Base-by-base conservation (phyloP, 2,888 invertebrate species). In the Osmoderma eremita region DNA sequence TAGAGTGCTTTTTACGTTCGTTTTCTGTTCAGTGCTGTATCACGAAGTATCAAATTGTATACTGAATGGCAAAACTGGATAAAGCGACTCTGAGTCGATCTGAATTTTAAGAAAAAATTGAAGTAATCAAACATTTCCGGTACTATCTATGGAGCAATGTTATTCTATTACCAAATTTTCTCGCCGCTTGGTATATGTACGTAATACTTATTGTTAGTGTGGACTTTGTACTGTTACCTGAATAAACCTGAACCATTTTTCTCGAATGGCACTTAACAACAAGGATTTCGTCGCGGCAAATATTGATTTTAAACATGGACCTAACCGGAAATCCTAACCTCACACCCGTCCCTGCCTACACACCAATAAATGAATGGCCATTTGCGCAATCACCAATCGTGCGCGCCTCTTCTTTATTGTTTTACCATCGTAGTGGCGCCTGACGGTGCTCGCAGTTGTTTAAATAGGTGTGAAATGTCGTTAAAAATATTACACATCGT, bases 381-480 rank as follows among this genome's bases (percentile, higher is more conserved):
- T 41, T 61, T 61, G 30, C 58, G 58, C 17, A 61, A 61, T 45
- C 30, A n/a, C 45, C 45, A 17, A 45, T 45, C 24, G 58, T 42
- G n/a, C 15, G 12, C 15, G 22, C 24, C n/a, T 17, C 18, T 45
- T 3, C 24, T 45, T 45, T 61, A 65, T 65, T 65, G 56, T 48
- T 65, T 65, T 65, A 65, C 58, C 58, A 39, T 58, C 39, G 20
- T 50, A 39, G 56, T 65, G 65, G 65, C 65, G 65, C 65, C 65
- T 61, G 58, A 45, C 42, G 56, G 48, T 49, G 30, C 39, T 45
- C n/a, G n/a, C 65, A 65, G 58, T 56, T 65, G 56, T 65, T 65
- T 65, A 65, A 65, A 56, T 65, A 65, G 65, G 65, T 65, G 65
- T 65, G 65, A 65, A 65, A 49, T 39, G 58, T 45, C 58, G 58